Conservation (phyloP, 53 echinoderm and acorn worm genomes). For the Crossaster papposus region DNA sequence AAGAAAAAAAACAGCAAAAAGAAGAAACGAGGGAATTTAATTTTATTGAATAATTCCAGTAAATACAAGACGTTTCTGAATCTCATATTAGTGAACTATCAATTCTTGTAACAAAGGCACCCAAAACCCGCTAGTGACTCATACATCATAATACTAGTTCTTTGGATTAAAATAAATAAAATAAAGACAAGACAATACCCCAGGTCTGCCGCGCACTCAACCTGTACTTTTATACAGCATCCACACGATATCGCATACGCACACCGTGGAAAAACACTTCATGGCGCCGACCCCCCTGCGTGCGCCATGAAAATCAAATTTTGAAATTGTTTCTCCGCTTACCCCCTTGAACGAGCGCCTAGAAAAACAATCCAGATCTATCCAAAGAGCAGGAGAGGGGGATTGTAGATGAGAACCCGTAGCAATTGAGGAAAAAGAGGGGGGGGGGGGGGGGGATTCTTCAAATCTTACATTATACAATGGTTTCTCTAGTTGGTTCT, state of each 20-base stretch:
- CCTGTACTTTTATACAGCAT: slow-evolving; percentile 43
- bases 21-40: neutral
- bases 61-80: neutral
- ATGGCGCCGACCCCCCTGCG: slow-evolving; percentile 36
- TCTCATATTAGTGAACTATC: neutral
- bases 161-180: neutral
- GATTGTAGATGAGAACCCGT: neutral
- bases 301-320: slow-evolving; percentile 60
- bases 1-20: no score
- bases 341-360: slow-evolving; percentile 56
- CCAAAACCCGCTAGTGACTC: neutral
- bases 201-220: neutral
- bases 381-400: slow-evolving; percentile 20
- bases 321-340: slow-evolving; percentile 65
- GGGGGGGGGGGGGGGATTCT: neutral
- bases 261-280: slow-evolving; percentile 43
- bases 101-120: neutral
- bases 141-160: neutral
- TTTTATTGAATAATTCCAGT: neutral
- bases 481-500: slow-evolving; percentile 23
- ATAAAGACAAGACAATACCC: neutral
- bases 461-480: neutral
- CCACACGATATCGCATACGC: neutral
- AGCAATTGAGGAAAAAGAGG: slow-evolving; percentile 45
- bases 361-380: slow-evolving; percentile 53